Evolutionary conservation across 2,888 invertebrate species (phyloP).

Genomic region (Halictus quadricinctus): DNA sequence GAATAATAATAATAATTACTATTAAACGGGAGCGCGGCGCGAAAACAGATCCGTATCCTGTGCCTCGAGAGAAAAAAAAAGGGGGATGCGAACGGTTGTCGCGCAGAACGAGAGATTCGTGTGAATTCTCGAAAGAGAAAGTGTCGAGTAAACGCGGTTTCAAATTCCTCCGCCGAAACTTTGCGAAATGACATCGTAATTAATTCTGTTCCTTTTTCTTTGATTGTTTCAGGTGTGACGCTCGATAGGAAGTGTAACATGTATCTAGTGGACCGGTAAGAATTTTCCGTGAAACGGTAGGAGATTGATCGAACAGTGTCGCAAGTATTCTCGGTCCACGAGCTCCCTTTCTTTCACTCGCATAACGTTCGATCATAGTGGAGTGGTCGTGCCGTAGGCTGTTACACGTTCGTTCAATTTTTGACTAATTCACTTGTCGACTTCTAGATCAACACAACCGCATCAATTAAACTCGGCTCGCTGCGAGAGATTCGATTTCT

Average conservation of each 20-base stretch:
- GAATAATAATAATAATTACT: slow-evolving; percentile 54
- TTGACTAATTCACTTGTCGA: neutral
- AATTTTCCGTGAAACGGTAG: slow-evolving; percentile 9
- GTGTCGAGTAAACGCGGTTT: neutral
- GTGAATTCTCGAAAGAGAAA: slow-evolving; percentile 37
- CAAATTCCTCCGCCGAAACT: slow-evolving; percentile 5
- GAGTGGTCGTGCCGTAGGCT: neutral
- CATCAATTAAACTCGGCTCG: neutral
- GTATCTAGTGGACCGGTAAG: slow-evolving; percentile 59
- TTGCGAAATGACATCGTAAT: neutral
- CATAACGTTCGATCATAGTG: neutral
- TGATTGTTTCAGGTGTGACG: slow-evolving; percentile 56
- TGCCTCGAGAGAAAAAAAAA: neutral
- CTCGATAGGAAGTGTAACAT: slow-evolving; percentile 50
- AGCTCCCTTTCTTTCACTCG: neutral
- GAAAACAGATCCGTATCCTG: slow-evolving; percentile 48
- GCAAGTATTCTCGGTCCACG: neutral
- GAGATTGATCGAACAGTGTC: slow-evolving; percentile 20
- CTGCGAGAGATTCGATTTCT: neutral
- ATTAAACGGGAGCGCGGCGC: slow-evolving; percentile 48
- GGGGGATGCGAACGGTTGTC: slow-evolving; percentile 33
- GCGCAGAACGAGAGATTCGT: slow-evolving; percentile 11
- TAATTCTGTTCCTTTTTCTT: slow-evolving; percentile 16
- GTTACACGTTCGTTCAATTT: slow-evolving; percentile 1
- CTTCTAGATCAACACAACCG: neutral